Base-by-base conservation (phyloP, 2,888 invertebrate species). In the Leucozona laternaria region DNA sequence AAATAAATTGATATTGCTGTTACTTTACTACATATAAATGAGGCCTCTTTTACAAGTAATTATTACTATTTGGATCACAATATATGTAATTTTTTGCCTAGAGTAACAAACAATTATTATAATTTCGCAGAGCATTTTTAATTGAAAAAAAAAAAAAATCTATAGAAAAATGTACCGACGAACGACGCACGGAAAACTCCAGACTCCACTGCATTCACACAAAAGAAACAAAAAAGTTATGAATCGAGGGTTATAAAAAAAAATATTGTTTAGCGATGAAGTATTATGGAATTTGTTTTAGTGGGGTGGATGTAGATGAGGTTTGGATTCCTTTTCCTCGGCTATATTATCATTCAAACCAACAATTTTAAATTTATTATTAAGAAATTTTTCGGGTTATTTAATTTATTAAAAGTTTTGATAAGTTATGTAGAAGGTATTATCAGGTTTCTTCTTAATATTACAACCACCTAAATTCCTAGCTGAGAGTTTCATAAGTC, bases 1-100 rank as follows among this genome's bases (percentile, higher is more conserved):
- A 53, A 6, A 28, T 8, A 53, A 53, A 53, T 53, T 53, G 53
- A 53, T 53, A 53, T 53, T n/a, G 2, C 25, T 53, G n/a, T 53
- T 28, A 10, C 15, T 22, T n/a, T n/a, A n/a, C n/a, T n/a, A n/a
- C n/a, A n/a, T n/a, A n/a, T n/a, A n/a, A 13, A 11, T 7, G 22
- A 15, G n/a, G 15, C 8, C 8, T n/a, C 15, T 53, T 53, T 53
- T 25, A 8, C 25, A 25, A 53, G 8, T 25, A 53, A 53, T 53
- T 28, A 53, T 53, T 15, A 4, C 15, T 53, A 53, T 53, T 53
- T 50, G 50, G 13, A 50, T 50, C 22, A 8, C 53, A 25, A 53
- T 6, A 25, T 50, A 48, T 10, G 13, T 48, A 50, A 25, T 22
- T 2, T 28, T 53, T 53, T 10, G 53, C 53, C 25, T 53, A n/a